Percentiles rank a stretch among this genome's conserved stretches.
phyloP scores from a whole-genome alignment of 2,797 vertebrate species.

The Tympanoctomys barrerae region DNA sequence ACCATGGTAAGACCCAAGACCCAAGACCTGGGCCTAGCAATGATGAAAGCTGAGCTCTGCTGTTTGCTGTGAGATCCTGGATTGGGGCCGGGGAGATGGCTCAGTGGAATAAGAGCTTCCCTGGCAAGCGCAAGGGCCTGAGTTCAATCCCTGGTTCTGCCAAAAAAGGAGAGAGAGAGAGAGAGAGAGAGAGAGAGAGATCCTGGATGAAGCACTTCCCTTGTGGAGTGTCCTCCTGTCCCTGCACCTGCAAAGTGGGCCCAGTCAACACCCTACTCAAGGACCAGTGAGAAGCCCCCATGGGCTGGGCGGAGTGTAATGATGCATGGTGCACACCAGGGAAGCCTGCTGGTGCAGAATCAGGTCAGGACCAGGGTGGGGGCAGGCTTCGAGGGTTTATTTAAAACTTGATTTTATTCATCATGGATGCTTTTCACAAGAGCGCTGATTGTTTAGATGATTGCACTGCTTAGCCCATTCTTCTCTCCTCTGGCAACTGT shows the following conservation, averaged over 20 bases:
- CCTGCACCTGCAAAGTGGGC: not conserved
- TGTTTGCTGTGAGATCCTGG: not conserved
- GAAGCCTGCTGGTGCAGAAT: not conserved
- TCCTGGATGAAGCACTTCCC: not conserved
- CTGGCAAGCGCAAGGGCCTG: too few species aligned
- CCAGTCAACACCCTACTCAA: not conserved
- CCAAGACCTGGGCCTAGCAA: not conserved
- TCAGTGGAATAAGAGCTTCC: too few species aligned
- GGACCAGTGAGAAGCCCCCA: too few species aligned
- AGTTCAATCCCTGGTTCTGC: too few species aligned
- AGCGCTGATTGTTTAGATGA: not conserved
- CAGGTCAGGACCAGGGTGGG: not conserved
- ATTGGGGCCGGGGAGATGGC: too few species aligned
- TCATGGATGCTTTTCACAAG: not conserved
- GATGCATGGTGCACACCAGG: too few species aligned
- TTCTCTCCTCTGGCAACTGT: not conserved
- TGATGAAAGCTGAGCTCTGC: not conserved
- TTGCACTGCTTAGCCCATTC: not conserved
- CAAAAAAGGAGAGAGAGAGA: too few species aligned
- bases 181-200: too few species aligned
- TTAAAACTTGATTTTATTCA: not conserved
- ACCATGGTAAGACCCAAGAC: too few species aligned
- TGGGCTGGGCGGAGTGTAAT: rapidly evolving
- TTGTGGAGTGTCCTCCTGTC: rapidly evolving
- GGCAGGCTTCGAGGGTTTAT: not conserved